Conservation (phyloP, 1,140 invertebrate species). For the Penaeus indicus region DNA sequence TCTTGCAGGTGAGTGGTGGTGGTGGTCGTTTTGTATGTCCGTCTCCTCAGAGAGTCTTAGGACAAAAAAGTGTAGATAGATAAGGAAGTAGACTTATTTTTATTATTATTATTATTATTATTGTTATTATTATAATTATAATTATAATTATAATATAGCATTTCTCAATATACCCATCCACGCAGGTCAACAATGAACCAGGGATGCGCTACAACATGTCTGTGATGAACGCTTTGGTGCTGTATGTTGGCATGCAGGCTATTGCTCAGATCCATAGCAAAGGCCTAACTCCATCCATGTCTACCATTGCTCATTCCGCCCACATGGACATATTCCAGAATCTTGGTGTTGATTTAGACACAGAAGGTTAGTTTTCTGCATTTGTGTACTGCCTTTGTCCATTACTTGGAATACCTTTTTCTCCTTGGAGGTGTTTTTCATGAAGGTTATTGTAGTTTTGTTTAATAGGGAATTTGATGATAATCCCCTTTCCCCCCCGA, state of each 20-base stretch:
- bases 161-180: not conserved
- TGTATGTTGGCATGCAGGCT: conserved; percentile 97
- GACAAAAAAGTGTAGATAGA: too few species aligned
- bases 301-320: conserved; percentile 95
- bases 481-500: conserved; percentile 37
- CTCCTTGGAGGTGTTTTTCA: too few species aligned
- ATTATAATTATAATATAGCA: not conserved
- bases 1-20: conserved; percentile 79
- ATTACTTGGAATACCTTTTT: not conserved
- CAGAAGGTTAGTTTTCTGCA: conserved; percentile 79
- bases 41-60: too few species aligned
- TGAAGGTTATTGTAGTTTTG: conserved; percentile 12
- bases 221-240: conserved; percentile 95
- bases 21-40: not conserved
- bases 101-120: too few species aligned
- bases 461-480: not conserved
- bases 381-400: conserved; percentile 9
- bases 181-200: conserved; percentile 81
- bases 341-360: conserved; percentile 96
- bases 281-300: conserved; percentile 92
- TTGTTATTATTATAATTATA: too few species aligned
- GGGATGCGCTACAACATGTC: conserved; percentile 95
- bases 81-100: too few species aligned
- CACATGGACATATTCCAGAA: conserved; percentile 99
- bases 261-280: conserved; percentile 90